Conservation (phyloP, 1,140 invertebrate genomes). For the Ruditapes philippinarum region DNA sequence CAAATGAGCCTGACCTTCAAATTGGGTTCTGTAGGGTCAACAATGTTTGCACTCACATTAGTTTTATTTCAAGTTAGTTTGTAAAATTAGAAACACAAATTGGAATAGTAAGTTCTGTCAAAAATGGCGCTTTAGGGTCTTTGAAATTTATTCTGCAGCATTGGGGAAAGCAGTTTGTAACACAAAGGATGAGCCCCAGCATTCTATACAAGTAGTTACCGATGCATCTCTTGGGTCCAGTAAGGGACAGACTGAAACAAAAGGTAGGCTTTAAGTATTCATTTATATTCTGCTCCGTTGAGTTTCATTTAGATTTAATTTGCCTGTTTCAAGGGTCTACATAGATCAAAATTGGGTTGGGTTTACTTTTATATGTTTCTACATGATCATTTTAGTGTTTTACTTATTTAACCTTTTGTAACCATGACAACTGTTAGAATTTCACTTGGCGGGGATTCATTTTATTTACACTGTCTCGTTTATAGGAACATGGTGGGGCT, state of each 20-base stretch:
- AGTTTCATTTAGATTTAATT: slow-evolving; percentile 47
- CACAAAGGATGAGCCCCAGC: slow-evolving; percentile 29
- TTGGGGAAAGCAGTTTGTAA: slow-evolving; percentile 39
- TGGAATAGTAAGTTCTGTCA: slow-evolving; percentile 40
- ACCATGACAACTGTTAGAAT: no score
- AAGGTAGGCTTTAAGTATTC: slow-evolving; percentile 35
- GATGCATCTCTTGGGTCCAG: slow-evolving; percentile 39
- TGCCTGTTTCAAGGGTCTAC: slow-evolving; percentile 44
- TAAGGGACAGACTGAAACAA: slow-evolving; percentile 36
- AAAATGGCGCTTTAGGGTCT: slow-evolving; percentile 40
- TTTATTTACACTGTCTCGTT: no score
- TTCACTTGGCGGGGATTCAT: no score
- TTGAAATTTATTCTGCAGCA: slow-evolving; percentile 45
- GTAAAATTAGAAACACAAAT: slow-evolving; percentile 44
- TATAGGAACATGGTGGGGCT: no score
- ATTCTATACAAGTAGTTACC: slow-evolving; percentile 39
- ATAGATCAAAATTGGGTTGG: slow-evolving; percentile 39
- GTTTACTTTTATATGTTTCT: no score
- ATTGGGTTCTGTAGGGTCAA: no score
- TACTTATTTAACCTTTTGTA: no score
- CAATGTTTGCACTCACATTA: slow-evolving; percentile 43
- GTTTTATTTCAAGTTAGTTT: slow-evolving; percentile 37
- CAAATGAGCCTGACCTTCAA: no score
- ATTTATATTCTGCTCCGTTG: no score
- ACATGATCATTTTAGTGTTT: no score